Percentiles rank a stretch among this genome's conserved stretches.
Evolutionary conservation across 1,140 invertebrate species (phyloP).

Genomic region (Hestina assimilis): DNA sequence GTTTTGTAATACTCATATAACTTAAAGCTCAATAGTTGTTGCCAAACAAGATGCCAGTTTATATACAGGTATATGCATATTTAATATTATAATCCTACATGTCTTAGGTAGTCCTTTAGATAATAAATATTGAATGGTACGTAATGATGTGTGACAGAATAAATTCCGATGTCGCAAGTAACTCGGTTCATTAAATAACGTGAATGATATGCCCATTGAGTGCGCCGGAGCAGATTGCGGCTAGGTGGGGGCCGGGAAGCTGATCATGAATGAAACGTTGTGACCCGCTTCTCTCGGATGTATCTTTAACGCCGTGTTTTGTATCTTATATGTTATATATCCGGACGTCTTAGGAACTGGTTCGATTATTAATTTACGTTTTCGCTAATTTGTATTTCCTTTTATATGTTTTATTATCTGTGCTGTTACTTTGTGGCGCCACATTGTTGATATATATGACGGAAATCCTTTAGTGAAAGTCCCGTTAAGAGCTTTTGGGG

Average conservation of each 20-base stretch:
- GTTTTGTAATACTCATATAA: too few species aligned
- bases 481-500: too few species aligned
- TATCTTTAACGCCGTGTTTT: slow-evolving; percentile 13
- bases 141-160: slow-evolving; percentile 36
- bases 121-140: slow-evolving; percentile 8
- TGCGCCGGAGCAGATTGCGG: slow-evolving; percentile 18
- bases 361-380: slow-evolving; percentile 7
- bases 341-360: slow-evolving; percentile 1
- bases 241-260: slow-evolving; percentile 27
- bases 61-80: too few species aligned
- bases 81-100: too few species aligned
- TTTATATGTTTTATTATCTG: background rate
- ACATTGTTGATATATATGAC: background rate
- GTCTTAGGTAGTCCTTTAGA: background rate
- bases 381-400: slow-evolving; percentile 4
- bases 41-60: too few species aligned
- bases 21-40: too few species aligned
- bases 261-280: slow-evolving; percentile 32
- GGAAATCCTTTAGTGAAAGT: background rate
- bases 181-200: slow-evolving; percentile 48
- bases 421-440: background rate
- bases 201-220: slow-evolving; percentile 52
- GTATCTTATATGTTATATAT: slow-evolving; percentile 7
- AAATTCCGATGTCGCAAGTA: slow-evolving; percentile 38
- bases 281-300: slow-evolving; percentile 18